These are phyloP conservation scores for Limnephilus auricula DNA, from an alignment of 2,888 invertebrate species.

Conservation along the genomic window DNA sequence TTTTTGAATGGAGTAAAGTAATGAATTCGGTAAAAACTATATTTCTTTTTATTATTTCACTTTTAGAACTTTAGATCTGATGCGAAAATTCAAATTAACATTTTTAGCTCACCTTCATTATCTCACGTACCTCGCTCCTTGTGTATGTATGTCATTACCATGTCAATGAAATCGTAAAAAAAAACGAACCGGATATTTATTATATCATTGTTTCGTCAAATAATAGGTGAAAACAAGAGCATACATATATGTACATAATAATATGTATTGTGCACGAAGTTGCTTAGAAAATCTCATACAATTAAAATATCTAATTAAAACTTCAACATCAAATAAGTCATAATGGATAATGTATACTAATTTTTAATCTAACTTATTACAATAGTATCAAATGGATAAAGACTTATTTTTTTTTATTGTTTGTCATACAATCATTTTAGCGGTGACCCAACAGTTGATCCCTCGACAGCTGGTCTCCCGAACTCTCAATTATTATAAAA, in stretches of 20 bases:
- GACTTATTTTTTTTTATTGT: background rate
- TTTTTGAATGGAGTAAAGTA: too few relatives aligned
- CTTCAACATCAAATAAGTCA: background rate
- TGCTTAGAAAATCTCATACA: background rate
- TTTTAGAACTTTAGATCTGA: background rate
- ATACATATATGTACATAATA: background rate
- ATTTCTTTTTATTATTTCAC: background rate
- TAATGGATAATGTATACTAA: background rate
- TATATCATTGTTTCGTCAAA: background rate
- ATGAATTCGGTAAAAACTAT: too few relatives aligned
- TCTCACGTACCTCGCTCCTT: background rate
- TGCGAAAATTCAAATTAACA: background rate
- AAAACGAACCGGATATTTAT: background rate
- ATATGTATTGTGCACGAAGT: background rate
- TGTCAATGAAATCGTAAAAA: background rate
- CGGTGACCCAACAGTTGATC: too few relatives aligned
- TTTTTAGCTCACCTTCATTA: background rate
- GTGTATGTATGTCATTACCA: background rate
- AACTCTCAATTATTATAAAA: too few relatives aligned
- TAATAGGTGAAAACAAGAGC: background rate
- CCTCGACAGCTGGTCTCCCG: too few relatives aligned
- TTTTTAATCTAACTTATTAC: background rate
- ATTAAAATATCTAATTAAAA: background rate
- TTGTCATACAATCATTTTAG: background rate
- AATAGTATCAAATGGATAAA: background rate